These are phyloP conservation scores for Gadus chalcogrammus DNA, from an alignment of 2,113 vertebrate genomes.

Conservation along the genomic window DNA sequence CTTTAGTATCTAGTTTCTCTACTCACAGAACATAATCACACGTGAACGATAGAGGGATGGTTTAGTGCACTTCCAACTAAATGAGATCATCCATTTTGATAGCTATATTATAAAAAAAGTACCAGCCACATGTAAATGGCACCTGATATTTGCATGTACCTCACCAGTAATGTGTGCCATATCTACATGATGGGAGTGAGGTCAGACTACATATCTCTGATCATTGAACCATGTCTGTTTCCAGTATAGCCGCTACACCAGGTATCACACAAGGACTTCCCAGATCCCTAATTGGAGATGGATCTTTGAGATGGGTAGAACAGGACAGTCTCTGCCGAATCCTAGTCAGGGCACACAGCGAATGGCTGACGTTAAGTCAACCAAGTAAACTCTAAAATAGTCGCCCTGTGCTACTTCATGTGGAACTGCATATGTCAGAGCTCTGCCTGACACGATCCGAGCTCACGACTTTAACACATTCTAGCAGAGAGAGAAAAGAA, in stretches of 20 bases:
- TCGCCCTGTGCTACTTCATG: conserved; percentile 16
- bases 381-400: conserved; percentile 45
- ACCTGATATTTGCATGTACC: conserved; percentile 55
- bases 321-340: neutral
- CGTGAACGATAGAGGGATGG: conserved; percentile 35
- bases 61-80: conserved; percentile 41
- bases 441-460: conserved; percentile 2
- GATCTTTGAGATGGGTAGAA: conserved; percentile 6
- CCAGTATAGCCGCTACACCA: conserved; percentile 17
- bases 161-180: conserved; percentile 32
- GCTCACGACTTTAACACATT: conserved; percentile 12
- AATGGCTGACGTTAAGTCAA: conserved; percentile 17
- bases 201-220: conserved; percentile 28
- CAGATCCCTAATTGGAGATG: conserved; percentile 10
- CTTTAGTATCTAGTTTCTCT: conserved; percentile 51
- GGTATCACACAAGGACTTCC: conserved; percentile 31
- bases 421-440: neutral
- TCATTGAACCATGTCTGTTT: too few species aligned
- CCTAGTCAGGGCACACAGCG: conserved; percentile 27
- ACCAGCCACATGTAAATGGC: conserved; percentile 48
- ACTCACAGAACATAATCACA: conserved; percentile 44
- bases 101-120: conserved; percentile 50
- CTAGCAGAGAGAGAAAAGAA: conserved; percentile 3
- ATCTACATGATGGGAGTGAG: conserved; percentile 18
- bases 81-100: conserved; percentile 49